phyloP scores from a whole-genome alignment of 2,888 invertebrate genomes.

The Masnerella sp. region DNA sequence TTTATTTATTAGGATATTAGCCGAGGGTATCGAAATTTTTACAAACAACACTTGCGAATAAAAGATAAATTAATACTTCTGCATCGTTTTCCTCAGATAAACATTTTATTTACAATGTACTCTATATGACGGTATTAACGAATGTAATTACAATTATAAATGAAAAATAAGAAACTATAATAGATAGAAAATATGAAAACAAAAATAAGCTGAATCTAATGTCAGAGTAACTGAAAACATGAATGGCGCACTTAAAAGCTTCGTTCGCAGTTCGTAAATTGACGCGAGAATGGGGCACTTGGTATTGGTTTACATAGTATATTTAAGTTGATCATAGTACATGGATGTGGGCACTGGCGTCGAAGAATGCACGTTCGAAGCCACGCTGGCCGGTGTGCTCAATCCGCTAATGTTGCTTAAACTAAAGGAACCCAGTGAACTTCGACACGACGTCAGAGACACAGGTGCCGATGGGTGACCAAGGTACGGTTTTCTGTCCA shows the following conservation, averaged over 20 bases:
- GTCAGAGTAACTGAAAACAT: conserved; percentile 21
- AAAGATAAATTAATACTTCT: too few relatives aligned
- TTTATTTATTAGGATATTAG: too few relatives aligned
- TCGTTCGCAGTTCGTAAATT: conserved; percentile 46
- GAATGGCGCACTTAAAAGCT: conserved; percentile 9
- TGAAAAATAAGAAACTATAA: too few relatives aligned
- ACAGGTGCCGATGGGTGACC: conserved; percentile 67
- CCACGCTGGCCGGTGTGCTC: conserved; percentile 68
- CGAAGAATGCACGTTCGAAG: conserved; percentile 68
- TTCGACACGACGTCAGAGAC: conserved; percentile 68
- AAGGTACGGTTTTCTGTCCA: conserved; percentile 73
- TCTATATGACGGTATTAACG: too few relatives aligned
- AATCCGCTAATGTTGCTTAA: conserved; percentile 71
- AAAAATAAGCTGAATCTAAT: conserved; percentile 10
- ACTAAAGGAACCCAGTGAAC: conserved; percentile 70
- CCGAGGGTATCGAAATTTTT: too few relatives aligned
- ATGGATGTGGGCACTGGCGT: conserved; percentile 67
- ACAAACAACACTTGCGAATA: too few relatives aligned
- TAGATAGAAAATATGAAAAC: too few relatives aligned
- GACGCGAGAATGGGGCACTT: conserved; percentile 29
- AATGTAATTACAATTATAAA: too few relatives aligned
- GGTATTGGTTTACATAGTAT: conserved; percentile 67
- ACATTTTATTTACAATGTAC: too few relatives aligned
- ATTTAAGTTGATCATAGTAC: conserved; percentile 75
- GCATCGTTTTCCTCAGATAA: too few relatives aligned